Evolutionary conservation across 2,888 invertebrate genomes (phyloP), one percentile per base, ranked within the genome.

Genomic region (Tetropium fuscum): DNA sequence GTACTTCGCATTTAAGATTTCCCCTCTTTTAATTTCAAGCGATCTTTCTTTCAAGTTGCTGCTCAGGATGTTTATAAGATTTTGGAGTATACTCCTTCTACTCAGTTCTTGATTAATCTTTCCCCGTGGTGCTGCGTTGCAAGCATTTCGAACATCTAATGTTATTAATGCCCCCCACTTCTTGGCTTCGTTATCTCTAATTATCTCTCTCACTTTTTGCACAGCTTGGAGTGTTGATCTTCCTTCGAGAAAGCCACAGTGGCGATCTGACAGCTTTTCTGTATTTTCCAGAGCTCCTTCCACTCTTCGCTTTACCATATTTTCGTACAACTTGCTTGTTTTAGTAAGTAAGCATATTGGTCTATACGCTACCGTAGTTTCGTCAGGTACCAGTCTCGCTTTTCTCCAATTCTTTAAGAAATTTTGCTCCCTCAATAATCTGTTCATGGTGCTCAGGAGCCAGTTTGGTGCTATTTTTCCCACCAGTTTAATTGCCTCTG

Each of bases 401-500:
- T n/a, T n/a, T n/a, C n/a, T 48, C 48, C 36, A 36, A 1, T n/a
- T 20, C 3, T 18, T 13, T 36, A 13, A 10, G 11, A 30, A 47
- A 1, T 15, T 19, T 16, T 25, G 16, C n/a, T 13, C 11, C 3
- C 8, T 10, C 30, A 47, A 22, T 32, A 30, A 15, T 1, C 7
- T n/a, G 36, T 49, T 49, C 4, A 49, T 2, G 1, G 13, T n/a
- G 5, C 11, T 19, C 8, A 49, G 48, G 1, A 49, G 10, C 48
- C 18, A 22, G n/a, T 49, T 20, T 18, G 48, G 48, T 8, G 13
- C 19, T 4, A n/a, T 16, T 4, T 36, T n/a, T 11, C 36, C n/a
- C 10, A 20, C 15, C 0, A n/a, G 3, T 11, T 36, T 13, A 3
- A 51, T 27, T 16, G 51, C 51, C 10, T 40, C 51, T 10, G 40